These are phyloP conservation scores for Aphelenchoides fujianensis DNA, from an alignment of 1,140 invertebrate genomes.

Conservation along the genomic window DNA sequence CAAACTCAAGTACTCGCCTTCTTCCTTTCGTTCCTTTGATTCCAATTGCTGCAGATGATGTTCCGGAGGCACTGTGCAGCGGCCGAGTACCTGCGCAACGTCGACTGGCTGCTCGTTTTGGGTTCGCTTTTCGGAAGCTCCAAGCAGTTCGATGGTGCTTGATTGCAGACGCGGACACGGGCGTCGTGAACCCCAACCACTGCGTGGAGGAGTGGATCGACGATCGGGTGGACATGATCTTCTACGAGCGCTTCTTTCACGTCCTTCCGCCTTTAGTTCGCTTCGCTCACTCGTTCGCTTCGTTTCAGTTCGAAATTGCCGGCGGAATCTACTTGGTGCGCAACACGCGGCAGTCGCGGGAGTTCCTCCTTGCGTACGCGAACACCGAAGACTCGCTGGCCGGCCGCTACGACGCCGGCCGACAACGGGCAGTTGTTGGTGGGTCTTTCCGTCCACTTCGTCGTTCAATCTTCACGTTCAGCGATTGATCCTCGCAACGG, in stretches of 20 bases:
- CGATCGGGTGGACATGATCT: constrained; percentile 46
- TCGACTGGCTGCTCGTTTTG: constrained; percentile 53
- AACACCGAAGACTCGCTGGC: constrained; percentile 50
- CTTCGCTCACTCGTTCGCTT: too few relatives aligned
- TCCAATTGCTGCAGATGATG: constrained; percentile 43
- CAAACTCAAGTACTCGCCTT: constrained; percentile 16
- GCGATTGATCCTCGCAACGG: too few relatives aligned
- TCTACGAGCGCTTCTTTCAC: constrained; percentile 51
- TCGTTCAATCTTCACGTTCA: too few relatives aligned
- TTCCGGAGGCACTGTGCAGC: constrained; percentile 54
- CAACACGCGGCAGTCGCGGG: constrained; percentile 43
- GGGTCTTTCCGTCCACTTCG: too few relatives aligned
- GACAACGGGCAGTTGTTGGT: constrained; percentile 50
- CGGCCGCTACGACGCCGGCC: constrained; percentile 47
- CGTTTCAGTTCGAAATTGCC: constrained; percentile 50
- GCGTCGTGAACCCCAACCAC: constrained; percentile 52
- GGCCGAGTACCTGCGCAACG: constrained; percentile 44
- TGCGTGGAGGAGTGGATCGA: constrained; percentile 56
- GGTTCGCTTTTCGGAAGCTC: too few relatives aligned
- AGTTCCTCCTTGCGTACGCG: constrained; percentile 36
- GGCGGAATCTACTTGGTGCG: constrained; percentile 49
- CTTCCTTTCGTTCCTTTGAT: not conserved
- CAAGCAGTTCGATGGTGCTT: too few relatives aligned
- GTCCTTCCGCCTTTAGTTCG: not conserved
- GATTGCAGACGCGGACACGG: constrained; percentile 53